These are phyloP conservation scores for Apotomis capreana DNA, from an alignment of 2,888 invertebrate genomes.

Conservation along the genomic window DNA sequence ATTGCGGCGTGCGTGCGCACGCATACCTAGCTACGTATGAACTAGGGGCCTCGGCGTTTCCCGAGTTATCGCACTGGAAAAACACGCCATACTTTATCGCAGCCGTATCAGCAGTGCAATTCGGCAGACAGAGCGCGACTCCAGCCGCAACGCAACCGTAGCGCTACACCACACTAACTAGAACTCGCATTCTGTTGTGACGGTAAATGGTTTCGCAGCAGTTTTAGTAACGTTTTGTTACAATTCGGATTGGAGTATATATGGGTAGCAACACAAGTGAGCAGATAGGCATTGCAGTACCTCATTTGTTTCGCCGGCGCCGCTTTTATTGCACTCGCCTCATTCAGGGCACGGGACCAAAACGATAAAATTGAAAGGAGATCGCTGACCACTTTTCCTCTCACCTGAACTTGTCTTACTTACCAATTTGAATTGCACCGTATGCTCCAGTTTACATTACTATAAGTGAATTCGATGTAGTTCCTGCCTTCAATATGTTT, in stretches of 20 bases:
- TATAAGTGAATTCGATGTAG: neutral
- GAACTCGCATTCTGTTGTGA: neutral
- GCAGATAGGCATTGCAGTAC: conserved; percentile 20
- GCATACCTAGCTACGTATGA: conserved; percentile 41
- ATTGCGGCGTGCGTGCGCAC: conserved; percentile 45
- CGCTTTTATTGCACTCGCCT: conserved; percentile 32
- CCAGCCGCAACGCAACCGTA: conserved; percentile 28
- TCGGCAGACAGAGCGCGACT: conserved; percentile 47
- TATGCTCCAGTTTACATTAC: conserved; percentile 35
- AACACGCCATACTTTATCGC: conserved; percentile 76
- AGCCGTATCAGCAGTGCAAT: conserved; percentile 69
- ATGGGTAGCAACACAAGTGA: conserved; percentile 30
- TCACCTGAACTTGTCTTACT: conserved; percentile 56
- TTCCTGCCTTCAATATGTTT: neutral
- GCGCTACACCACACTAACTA: conserved; percentile 6
- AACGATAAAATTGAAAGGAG: conserved; percentile 59
- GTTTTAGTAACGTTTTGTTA: conserved; percentile 21
- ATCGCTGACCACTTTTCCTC: conserved; percentile 59
- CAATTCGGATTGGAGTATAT: conserved; percentile 3
- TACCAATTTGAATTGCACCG: conserved; percentile 36
- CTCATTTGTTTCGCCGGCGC: conserved; percentile 15
- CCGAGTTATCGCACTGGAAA: conserved; percentile 75
- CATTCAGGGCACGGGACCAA: conserved; percentile 40
- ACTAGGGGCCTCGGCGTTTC: conserved; percentile 63
- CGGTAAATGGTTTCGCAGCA: conserved; percentile 8